Evolutionary conservation across 2,888 invertebrate species (phyloP).

Genomic region (Ctenicera cuprea): DNA sequence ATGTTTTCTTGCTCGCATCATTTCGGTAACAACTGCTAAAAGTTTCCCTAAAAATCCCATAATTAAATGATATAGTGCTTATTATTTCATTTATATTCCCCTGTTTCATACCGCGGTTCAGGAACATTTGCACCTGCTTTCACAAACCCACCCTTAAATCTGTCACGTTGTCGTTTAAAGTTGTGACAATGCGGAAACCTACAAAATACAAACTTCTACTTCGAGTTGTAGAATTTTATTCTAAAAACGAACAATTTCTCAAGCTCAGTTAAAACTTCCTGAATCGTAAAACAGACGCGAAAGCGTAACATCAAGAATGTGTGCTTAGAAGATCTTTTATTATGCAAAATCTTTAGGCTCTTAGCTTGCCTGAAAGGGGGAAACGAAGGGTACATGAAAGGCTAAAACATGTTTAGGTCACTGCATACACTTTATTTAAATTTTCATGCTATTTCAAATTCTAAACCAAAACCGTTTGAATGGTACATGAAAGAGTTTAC

Average conservation of each 20-base stretch:
- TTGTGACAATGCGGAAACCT: constrained; percentile 39
- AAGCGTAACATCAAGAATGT: constrained; percentile 48
- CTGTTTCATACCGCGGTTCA: constrained; percentile 28
- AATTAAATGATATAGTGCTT: neutral
- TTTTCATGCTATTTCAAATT: neutral
- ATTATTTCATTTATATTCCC: neutral
- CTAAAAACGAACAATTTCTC: constrained; percentile 48
- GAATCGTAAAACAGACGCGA: constrained; percentile 50
- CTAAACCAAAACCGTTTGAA: neutral
- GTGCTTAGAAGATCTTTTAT: constrained; percentile 49
- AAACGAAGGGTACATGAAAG: constrained; percentile 14
- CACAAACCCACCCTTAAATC: constrained; percentile 43
- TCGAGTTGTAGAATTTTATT: constrained; percentile 42
- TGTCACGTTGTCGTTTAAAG: constrained; percentile 43
- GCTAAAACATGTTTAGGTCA: constrained; percentile 20
- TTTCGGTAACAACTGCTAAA: too few relatives aligned
- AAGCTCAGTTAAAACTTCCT: constrained; percentile 50
- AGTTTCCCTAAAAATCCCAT: too few relatives aligned
- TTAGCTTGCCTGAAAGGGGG: constrained; percentile 46
- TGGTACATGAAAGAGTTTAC: neutral
- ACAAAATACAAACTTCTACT: constrained; percentile 45
- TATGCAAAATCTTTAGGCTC: constrained; percentile 53
- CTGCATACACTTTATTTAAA: constrained; percentile 3
- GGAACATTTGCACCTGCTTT: constrained; percentile 45
- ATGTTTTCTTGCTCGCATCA: too few relatives aligned